phyloP scores from a whole-genome alignment of 2,113 vertebrate species.

The Xenotilapia leptura region DNA sequence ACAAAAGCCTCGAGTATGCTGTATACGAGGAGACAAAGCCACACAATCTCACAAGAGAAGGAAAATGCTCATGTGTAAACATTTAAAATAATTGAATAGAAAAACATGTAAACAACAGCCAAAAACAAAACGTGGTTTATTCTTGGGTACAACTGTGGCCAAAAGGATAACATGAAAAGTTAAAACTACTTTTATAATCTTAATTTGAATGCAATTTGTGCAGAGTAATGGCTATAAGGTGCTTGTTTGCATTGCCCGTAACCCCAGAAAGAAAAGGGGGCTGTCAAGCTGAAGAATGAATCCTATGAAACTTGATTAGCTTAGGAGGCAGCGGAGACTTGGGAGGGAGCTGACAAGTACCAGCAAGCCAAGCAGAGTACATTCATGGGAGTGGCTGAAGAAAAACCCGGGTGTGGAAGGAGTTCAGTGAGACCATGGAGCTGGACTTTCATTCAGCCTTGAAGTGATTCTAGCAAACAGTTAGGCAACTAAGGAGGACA shows the following conservation, averaged over 20 bases:
- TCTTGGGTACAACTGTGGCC: rapidly evolving
- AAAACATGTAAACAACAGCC: rapidly evolving
- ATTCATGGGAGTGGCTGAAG: background rate
- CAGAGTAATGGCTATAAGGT: background rate
- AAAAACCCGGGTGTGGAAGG: background rate
- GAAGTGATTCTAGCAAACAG: background rate
- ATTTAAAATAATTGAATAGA: background rate
- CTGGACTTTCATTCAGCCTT: background rate
- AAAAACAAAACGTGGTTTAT: background rate
- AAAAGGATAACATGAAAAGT: background rate
- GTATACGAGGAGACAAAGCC: background rate
- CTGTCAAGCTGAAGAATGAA: background rate
- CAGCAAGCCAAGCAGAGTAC: background rate
- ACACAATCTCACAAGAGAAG: background rate
- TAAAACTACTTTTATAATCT: background rate
- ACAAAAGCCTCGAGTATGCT: background rate
- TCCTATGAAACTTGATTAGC: background rate
- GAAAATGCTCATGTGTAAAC: background rate
- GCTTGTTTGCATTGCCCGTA: rapidly evolving
- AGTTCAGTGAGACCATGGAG: background rate
- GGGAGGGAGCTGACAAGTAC: background rate
- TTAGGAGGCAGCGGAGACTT: background rate
- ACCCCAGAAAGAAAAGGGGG: background rate
- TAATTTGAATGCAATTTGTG: background rate
- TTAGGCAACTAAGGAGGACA: background rate